Percentiles rank a stretch among this genome's conserved stretches.
phyloP scores from a whole-genome alignment of 2,888 invertebrate genomes.

The Luffia ferchaultella region DNA sequence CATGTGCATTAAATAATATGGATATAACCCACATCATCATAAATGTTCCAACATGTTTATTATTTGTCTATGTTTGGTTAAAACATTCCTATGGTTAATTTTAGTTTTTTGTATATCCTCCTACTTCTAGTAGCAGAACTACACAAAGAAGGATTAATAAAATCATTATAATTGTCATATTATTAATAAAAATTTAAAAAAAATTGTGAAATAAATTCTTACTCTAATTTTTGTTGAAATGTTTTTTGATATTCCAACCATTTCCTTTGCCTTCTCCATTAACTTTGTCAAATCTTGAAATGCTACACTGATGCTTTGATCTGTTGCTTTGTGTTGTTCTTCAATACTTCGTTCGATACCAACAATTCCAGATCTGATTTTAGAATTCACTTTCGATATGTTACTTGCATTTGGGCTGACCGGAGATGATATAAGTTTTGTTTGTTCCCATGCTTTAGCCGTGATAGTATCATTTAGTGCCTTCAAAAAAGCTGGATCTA shows the following conservation, averaged over 20 bases:
- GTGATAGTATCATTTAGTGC: slow-evolving; percentile 70
- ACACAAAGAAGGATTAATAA: too few species aligned
- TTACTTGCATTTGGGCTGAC: slow-evolving; percentile 19
- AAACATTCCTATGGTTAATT: too few species aligned
- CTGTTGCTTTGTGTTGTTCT: slow-evolving; percentile 89
- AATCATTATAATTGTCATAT: too few species aligned
- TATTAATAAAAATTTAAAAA: too few species aligned
- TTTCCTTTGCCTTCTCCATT: slow-evolving; percentile 97
- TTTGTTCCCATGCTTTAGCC: slow-evolving; percentile 71
- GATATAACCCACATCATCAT: too few species aligned
- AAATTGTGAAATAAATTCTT: too few species aligned
- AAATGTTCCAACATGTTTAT: too few species aligned
- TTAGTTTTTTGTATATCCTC: too few species aligned
- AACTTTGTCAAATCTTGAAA: slow-evolving; percentile 95
- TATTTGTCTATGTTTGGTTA: too few species aligned
- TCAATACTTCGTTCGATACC: slow-evolving; percentile 95
- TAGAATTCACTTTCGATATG: slow-evolving; percentile 51
- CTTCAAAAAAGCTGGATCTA: slow-evolving; percentile 69
- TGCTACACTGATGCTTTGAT: slow-evolving; percentile 90
- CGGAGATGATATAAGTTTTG: slow-evolving; percentile 16
- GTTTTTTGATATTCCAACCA: slow-evolving; percentile 91
- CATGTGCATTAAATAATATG: too few species aligned
- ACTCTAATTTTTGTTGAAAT: slow-evolving; percentile 92
- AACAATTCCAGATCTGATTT: slow-evolving; percentile 87
- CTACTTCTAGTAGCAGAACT: too few species aligned